phyloP scores from a whole-genome alignment of 2,113 vertebrate species.

The Aleadryas rufinucha region DNA sequence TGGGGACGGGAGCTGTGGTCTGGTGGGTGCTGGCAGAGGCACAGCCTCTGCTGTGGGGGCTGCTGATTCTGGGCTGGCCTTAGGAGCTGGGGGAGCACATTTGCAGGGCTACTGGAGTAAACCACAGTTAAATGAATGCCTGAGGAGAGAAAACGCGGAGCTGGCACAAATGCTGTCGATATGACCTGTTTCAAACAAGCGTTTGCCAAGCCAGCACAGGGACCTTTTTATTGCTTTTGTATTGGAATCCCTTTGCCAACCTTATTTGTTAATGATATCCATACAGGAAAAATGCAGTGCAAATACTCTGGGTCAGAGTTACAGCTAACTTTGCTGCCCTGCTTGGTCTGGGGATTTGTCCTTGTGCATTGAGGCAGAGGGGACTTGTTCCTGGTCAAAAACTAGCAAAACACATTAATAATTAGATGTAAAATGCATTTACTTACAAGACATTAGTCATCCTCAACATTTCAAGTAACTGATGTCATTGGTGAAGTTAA shows the following conservation, averaged over 20 bases:
- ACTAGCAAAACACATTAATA: not conserved
- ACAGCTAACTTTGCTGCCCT: not conserved
- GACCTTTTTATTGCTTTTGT: not conserved
- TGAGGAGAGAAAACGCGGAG: not conserved
- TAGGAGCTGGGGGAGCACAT: not conserved
- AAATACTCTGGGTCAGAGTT: not conserved
- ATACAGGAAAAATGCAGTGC: not conserved
- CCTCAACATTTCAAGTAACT: not conserved
- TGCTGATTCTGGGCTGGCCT: not conserved
- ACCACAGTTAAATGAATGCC: not conserved
- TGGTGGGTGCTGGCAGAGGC: not conserved
- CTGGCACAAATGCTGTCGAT: not conserved
- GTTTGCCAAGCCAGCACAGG: not conserved
- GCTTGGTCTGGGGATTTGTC: not conserved
- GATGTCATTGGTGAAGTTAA: not conserved
- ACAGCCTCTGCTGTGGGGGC: not conserved
- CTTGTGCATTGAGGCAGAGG: not conserved
- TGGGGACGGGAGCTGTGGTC: not conserved
- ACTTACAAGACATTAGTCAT: not conserved
- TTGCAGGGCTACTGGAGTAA: not conserved
- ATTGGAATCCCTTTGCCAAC: not conserved
- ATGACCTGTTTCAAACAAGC: not conserved
- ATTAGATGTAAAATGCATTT: not conserved
- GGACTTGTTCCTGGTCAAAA: not conserved
- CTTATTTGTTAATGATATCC: not conserved